Evolutionary conservation across 2,113 vertebrate genomes (phyloP), one percentile per base, ranked within the genome.

Genomic region (Notarius quadriscutis): DNA sequence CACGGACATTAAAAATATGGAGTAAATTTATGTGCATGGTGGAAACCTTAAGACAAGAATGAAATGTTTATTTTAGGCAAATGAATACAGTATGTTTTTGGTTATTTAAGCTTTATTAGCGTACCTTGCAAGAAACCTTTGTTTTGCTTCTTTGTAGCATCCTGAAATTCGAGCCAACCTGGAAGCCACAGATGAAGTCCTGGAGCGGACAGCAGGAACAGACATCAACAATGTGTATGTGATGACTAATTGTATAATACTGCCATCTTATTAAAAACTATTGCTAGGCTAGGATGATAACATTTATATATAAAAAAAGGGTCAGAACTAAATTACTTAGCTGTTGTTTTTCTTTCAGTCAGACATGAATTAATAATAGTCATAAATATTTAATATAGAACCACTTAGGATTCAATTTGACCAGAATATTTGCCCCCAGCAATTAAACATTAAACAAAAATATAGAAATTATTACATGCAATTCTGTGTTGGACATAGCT

Each of bases 171-270:
- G 97, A 8, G 92, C 97, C 0, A 96, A 96, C 90, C 94, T 99
- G 0, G 98, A 99, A 88, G 96, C 95, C 88, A 93, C 96, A 0
- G 98, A 99, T 27, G 98, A 99, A 77, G 95, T 96, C 78, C 87
- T 99, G 91, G 98, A 99, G 89, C 97, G 97, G 63, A 94, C 96
- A 0, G 97, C 97, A 0, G 98, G 98, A 87, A 97, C 96, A 0
- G 98, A 99, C 5, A 94, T 99, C 89, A 99, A 99, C 90, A 98
- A 99, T 93, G 98, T 98, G 98, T 99, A 95, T 94, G 98, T 94
- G 30, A 15, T 57, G 53, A 62, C 50, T 7, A 7, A 72, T 63
- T 62, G 69, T 30, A 41, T 5, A 48, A 20, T 20, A 60, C 18
- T 60, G 27, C 12, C 20, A 20, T 34, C 2, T 34, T 57, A 1